Evolutionary conservation across 2,797 vertebrate genomes (phyloP), one percentile per base, ranked within the genome.

Genomic region (Eulemur rubriventer): DNA sequence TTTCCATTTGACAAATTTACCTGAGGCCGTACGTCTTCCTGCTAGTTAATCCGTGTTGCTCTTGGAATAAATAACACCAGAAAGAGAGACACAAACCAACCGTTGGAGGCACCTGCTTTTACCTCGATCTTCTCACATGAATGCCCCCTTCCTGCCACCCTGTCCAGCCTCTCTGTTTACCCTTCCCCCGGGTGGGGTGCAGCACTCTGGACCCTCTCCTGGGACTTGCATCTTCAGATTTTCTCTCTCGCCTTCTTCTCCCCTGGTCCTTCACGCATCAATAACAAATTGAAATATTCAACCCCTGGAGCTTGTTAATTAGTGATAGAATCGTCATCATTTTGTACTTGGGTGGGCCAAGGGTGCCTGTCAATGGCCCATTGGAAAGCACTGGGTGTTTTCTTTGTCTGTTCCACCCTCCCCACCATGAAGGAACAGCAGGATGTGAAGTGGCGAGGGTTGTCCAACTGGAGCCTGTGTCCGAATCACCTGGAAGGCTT

Each of bases 241-340:
- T 97, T 79, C 92, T 91, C 82, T 94, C 97, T 95, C 1, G 4
- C 0, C 28, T 73, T 0, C 82, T 95, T 85, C 38, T 75, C 0
- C 65, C 2, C 84, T 95, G 98, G 95, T 98, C 55, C 38, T 98
- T 96, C 95, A 97, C 65, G 30, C 97, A 96, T 95, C 98, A 98
- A 96, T 98, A 97, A 98, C 98, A 98, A 98, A 98, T 98, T 81
- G 97, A 86, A 94, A 97, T 52, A 98, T 98, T 99, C 98, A 98
- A 98, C 98, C 99, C 98, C 97, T 98, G 98, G 97, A 98, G 98
- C 98, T 97, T 98, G 98, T 98, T 99, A 99, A 99, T 99, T 99
- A 99, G 98, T 91, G 98, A 98, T 98, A 98, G 98, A 98, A 98
- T 98, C 98, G 96, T 97, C 94, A 94, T 98, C 98, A 99, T 99